Evolutionary conservation across 2,797 vertebrate species (phyloP).

Genomic region (Sebastes minor): DNA sequence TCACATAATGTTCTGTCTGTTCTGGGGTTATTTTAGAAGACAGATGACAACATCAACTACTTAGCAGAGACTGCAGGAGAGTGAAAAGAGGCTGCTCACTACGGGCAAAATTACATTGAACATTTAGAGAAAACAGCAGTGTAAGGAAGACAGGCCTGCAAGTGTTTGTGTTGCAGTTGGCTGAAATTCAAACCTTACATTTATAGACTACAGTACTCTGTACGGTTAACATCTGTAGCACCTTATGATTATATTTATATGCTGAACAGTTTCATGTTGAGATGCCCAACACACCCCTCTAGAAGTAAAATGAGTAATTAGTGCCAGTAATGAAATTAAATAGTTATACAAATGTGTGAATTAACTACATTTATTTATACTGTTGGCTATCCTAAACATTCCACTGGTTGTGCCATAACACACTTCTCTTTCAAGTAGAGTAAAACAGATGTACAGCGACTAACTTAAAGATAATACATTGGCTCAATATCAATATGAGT

Average conservation of each 20-base stretch:
- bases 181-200: background rate
- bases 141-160: background rate
- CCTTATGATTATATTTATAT: background rate
- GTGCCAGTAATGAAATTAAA: background rate
- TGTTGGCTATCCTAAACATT: background rate
- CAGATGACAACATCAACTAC: conserved; percentile 10
- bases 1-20: background rate
- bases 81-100: background rate
- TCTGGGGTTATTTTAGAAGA: conserved; percentile 7
- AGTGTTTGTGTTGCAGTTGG: background rate
- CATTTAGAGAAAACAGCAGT: background rate
- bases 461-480: background rate
- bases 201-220: background rate
- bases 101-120: background rate
- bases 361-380: background rate
- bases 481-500: background rate
- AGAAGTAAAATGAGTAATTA: background rate
- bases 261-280: background rate
- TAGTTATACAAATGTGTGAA: background rate
- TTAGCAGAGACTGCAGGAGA: conserved; percentile 8
- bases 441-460: background rate
- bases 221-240: background rate
- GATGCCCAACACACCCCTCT: background rate
- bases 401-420: background rate
- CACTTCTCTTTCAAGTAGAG: background rate